Percentiles rank a stretch among this genome's conserved stretches.
Conservation (phyloP, 2,113 vertebrate species). For the Nycticryphes semicollaris region DNA sequence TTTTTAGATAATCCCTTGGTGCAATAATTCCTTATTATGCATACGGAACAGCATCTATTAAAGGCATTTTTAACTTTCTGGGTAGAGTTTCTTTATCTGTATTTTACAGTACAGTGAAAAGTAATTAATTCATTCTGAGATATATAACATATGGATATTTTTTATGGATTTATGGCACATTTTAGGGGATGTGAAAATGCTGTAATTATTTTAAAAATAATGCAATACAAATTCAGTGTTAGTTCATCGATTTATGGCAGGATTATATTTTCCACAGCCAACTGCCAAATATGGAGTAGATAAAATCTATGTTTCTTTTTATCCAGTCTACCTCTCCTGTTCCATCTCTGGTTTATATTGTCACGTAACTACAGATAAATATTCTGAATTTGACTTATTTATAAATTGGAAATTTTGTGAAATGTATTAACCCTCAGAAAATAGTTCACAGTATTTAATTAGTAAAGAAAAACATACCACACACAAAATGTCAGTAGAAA, state of each 20-base stretch:
- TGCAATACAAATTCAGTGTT: neutral
- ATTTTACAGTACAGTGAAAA: slow-evolving; percentile 42
- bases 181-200: slow-evolving; percentile 29
- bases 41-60: slow-evolving; percentile 5
- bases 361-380: neutral
- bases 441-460: slow-evolving; percentile 3
- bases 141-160: slow-evolving; percentile 48
- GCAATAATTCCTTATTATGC: slow-evolving; percentile 37
- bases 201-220: slow-evolving; percentile 56
- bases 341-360: neutral
- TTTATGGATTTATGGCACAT: slow-evolving; percentile 34
- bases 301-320: slow-evolving; percentile 27
- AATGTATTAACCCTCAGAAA: neutral
- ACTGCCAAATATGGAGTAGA: neutral
- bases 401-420: neutral
- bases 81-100: slow-evolving; percentile 48
- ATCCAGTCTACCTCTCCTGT: neutral
- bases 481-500: slow-evolving; percentile 10
- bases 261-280: slow-evolving; percentile 50
- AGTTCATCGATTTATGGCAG: slow-evolving; percentile 16
- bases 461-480: neutral
- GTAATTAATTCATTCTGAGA: slow-evolving; percentile 52
- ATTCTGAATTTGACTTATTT: slow-evolving; percentile 2
- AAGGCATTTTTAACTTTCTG: slow-evolving; percentile 34
- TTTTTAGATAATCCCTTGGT: slow-evolving; percentile 27